phyloP scores from a whole-genome alignment of 2,113 vertebrate species.

The Muntiacus reevesi region DNA sequence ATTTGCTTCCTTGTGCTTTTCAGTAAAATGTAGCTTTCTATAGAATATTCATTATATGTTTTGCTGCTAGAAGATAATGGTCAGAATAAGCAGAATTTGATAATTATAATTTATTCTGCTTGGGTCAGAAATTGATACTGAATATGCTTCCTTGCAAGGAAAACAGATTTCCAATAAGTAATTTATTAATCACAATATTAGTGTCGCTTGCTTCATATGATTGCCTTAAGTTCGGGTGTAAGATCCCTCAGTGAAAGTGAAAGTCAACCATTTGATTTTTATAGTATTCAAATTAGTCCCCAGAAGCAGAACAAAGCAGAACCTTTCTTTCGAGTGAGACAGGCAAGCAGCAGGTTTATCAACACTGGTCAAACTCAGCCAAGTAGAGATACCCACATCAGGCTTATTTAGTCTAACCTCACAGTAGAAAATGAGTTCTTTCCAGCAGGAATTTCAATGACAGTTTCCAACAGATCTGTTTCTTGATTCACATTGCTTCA shows the following conservation, averaged over 20 bases:
- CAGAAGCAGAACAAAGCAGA: background rate
- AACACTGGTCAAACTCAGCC: background rate
- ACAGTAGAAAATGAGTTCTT: background rate
- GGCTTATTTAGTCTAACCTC: background rate
- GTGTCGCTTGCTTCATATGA: background rate
- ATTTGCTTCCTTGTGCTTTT: slow-evolving; percentile 19
- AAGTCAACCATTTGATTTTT: slow-evolving; percentile 24
- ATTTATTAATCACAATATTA: slow-evolving; percentile 14
- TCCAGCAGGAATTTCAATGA: background rate
- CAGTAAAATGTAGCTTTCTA: slow-evolving; percentile 1
- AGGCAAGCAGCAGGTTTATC: background rate
- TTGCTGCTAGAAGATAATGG: slow-evolving; percentile 19
- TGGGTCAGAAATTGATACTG: background rate
- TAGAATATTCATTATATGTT: background rate
- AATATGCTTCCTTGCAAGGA: slow-evolving; percentile 2
- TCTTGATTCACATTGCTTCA: background rate
- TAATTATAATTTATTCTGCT: background rate
- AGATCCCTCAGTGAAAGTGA: background rate
- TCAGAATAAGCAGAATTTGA: background rate
- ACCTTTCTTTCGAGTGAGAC: background rate
- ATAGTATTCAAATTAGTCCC: background rate
- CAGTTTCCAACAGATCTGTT: background rate
- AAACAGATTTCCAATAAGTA: background rate
- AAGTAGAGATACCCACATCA: background rate
- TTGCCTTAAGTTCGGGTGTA: background rate